Base-by-base conservation (phyloP, 2,797 vertebrate genomes). In the Podargus strigoides region DNA sequence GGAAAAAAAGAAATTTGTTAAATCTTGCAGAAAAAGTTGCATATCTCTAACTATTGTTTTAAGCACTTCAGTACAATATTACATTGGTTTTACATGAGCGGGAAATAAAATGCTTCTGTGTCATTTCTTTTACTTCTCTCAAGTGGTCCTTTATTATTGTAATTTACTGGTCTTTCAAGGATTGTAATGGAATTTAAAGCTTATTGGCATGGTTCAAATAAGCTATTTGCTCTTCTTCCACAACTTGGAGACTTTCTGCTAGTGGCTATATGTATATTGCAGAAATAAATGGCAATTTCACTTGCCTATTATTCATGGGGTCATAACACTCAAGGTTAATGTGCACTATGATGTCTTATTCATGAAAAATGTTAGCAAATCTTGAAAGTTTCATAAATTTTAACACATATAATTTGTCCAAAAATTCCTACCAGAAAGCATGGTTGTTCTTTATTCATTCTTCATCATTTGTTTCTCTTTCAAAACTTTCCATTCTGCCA, bases 251-350 rank as follows among this genome's bases (percentile, higher is more conserved):
- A 75, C 22, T n/a, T 89, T 47, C 49, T 94, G 64, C 28, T 72
- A 36, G 26, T 78, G 37, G 32, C 32, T 86, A 32, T 18, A 44
- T 86, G 30, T 18, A 44, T 58, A 70, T 30, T 58, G 64, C 39
- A 74, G 50, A 94, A 93, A 87, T 84, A 72, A 93, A 90, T 81
- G 39, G 30, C 30, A 89, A 46, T 58, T 93, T 90, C 58, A n/a
- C 22, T 77, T 92, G 60, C 21, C 53, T 91, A 4, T 90, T 86
- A 78, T 89, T 81, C 50, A 50, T n/a, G 24, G 11, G 27, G 34
- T 85, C 39, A 27, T 68, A 93, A 62, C 26, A 42, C 47, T 78
- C 36, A 80, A 88, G 66, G 68, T 90, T 81, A 89, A 75, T 55
- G 39, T 75, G 41, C 36, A 34, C 23, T 66, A 27, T 53, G 36